Evolutionary conservation across 1,140 invertebrate genomes (phyloP).

Genomic region (Stegodyphus dumicola): DNA sequence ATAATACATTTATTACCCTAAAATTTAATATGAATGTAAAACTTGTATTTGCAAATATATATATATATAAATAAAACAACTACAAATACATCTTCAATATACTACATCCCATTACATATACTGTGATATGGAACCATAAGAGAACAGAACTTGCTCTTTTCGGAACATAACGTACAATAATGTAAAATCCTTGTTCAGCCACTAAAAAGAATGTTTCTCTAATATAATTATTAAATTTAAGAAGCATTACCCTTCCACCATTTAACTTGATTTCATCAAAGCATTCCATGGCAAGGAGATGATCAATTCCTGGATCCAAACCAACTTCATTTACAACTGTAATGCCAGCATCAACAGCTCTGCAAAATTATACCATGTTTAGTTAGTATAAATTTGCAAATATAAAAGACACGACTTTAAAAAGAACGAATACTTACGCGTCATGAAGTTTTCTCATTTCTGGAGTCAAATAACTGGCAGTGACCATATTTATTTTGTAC

Average conservation of each 20-base stretch:
- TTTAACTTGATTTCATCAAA: conserved; percentile 88
- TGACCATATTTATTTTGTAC: conserved; percentile 90
- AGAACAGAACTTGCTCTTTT: too few relatives aligned
- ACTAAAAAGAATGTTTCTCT: too few relatives aligned
- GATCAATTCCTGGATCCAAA: conserved; percentile 97
- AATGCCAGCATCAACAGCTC: conserved; percentile 84
- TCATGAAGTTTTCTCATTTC: conserved; percentile 84
- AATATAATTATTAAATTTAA: too few relatives aligned
- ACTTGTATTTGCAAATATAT: too few relatives aligned
- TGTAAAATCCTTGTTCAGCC: too few relatives aligned
- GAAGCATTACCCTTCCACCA: conserved; percentile 72
- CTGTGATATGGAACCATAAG: too few relatives aligned
- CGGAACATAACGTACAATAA: too few relatives aligned
- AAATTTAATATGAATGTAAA: too few relatives aligned
- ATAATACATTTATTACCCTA: too few relatives aligned
- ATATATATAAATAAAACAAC: too few relatives aligned
- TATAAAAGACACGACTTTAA: background rate
- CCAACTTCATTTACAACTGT: conserved; percentile 96
- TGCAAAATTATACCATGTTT: conserved; percentile 66
- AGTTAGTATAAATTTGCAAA: conserved; percentile 2
- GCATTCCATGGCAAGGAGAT: conserved; percentile 95
- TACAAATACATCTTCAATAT: too few relatives aligned
- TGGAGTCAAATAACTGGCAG: conserved; percentile 92
- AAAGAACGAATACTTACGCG: conserved; percentile 72
- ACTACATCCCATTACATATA: too few relatives aligned